Percentiles rank a stretch among this genome's conserved stretches.
These are phyloP conservation scores for Drosophila austrosaltans DNA, from an alignment of 2,888 invertebrate species.

Conservation along the genomic window DNA sequence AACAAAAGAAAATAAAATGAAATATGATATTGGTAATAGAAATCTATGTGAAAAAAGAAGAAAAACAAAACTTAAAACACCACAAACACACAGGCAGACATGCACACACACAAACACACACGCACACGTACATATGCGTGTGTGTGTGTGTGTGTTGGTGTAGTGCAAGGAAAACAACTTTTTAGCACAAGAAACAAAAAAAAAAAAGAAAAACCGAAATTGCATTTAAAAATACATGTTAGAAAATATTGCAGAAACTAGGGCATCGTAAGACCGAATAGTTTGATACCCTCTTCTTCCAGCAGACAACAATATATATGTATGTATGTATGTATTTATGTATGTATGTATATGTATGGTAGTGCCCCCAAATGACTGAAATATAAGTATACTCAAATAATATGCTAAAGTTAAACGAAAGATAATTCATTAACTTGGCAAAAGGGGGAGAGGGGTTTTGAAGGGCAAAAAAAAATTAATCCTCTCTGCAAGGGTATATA, in stretches of 20 bases:
- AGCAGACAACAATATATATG: neutral
- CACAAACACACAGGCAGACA: neutral
- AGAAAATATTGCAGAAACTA: conserved; percentile 1
- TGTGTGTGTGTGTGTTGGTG: no score
- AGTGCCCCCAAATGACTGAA: no score
- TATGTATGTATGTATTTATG: no score
- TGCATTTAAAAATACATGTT: conserved; percentile 34
- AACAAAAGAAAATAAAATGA: neutral
- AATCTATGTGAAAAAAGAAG: neutral
- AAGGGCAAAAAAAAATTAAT: neutral
- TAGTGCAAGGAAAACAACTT: conserved; percentile 48
- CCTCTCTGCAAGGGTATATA: conserved; percentile 1
- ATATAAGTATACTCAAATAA: no score
- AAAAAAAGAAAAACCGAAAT: conserved; percentile 56
- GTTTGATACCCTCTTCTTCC: neutral
- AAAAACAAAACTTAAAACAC: conserved; percentile 8
- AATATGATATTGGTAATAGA: conserved; percentile 9
- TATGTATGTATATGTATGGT: no score
- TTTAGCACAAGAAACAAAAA: conserved; percentile 31
- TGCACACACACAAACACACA: conserved; percentile 2
- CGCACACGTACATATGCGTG: conserved; percentile 15
- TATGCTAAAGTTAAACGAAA: no score
- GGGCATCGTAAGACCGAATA: neutral
- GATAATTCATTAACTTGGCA: no score
- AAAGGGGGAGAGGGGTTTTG: no score